These are phyloP conservation scores for Potorous gilbertii DNA, from an alignment of 2,797 vertebrate genomes.

Conservation along the genomic window DNA sequence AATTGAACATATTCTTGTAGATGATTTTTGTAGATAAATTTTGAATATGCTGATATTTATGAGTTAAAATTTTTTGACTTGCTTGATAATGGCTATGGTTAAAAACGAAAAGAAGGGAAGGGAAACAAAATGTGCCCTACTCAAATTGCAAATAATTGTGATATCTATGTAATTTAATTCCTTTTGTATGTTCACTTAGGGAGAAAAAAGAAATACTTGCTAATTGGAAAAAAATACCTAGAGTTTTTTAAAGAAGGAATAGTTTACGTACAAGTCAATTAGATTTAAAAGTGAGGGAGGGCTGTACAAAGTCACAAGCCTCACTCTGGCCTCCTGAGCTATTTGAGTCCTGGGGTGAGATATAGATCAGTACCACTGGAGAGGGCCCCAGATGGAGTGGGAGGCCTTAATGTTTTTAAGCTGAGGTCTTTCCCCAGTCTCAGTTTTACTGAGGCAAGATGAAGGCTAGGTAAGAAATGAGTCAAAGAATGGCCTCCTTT, in stretches of 20 bases:
- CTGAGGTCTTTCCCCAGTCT: too few relatives aligned
- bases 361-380: too few relatives aligned
- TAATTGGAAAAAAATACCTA: conserved; percentile 4
- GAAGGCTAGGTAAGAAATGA: too few relatives aligned
- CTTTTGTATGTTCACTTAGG: conserved; percentile 36
- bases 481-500: too few relatives aligned
- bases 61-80: conserved; percentile 42
- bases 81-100: not conserved
- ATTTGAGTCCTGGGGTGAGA: too few relatives aligned
- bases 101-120: not conserved
- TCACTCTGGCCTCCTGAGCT: too few relatives aligned
- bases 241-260: not conserved
- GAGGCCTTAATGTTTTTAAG: too few relatives aligned
- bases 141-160: not conserved
- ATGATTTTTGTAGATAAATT: conserved; percentile 19
- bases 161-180: not conserved
- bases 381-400: too few relatives aligned
- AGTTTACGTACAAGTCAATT: too few relatives aligned
- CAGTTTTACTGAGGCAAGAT: too few relatives aligned
- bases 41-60: conserved; percentile 39
- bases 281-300: too few relatives aligned
- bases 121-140: not conserved
- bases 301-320: too few relatives aligned
- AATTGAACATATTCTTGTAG: conserved; percentile 15
- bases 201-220: conserved; percentile 20